A percentile compares a stretch with the other conserved stretches of the same genome.
These are phyloP conservation scores for Lordiphosa mommai DNA, from an alignment of 1,140 invertebrate genomes.

Conservation along the genomic window DNA sequence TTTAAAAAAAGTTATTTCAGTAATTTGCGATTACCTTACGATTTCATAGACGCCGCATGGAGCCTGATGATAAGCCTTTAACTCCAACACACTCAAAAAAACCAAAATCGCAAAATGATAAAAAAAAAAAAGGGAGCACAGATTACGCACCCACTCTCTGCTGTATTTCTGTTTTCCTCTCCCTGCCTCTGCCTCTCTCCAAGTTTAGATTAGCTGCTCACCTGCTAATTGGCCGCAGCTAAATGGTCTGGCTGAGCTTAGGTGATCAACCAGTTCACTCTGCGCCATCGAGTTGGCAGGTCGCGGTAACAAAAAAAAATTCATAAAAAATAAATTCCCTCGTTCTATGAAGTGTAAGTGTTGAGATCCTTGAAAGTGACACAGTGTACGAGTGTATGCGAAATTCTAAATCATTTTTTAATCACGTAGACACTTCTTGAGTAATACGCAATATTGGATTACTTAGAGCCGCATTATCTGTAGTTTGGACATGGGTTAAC, in stretches of 20 bases:
- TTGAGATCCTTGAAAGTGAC: constrained; percentile 1
- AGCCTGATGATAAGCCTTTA: constrained; percentile 38
- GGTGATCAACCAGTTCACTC: constrained; percentile 55
- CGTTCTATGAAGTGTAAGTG: constrained; percentile 27
- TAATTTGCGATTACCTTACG: constrained; percentile 35
- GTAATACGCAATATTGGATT: background rate
- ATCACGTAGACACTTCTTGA: background rate
- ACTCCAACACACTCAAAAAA: constrained; percentile 29
- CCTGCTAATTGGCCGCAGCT: constrained; percentile 62
- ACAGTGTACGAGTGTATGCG: background rate
- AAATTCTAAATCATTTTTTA: background rate
- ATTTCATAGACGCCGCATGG: constrained; percentile 6
- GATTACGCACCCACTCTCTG: constrained; percentile 36
- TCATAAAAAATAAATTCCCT: background rate
- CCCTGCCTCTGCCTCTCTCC: constrained; percentile 6
- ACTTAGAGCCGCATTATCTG: constrained; percentile 23
- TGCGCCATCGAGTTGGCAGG: constrained; percentile 57
- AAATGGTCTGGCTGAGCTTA: constrained; percentile 28
- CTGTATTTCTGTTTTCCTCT: constrained; percentile 1
- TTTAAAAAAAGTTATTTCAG: constrained; percentile 12
- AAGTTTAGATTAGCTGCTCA: constrained; percentile 62
- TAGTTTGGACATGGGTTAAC: constrained; percentile 29
- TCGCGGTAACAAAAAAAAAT: constrained; percentile 34
- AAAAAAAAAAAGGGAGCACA: constrained; percentile 51
- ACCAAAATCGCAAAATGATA: constrained; percentile 59